Base-by-base conservation (phyloP, 1,140 invertebrate genomes). In the Pogonus chalceus region DNA sequence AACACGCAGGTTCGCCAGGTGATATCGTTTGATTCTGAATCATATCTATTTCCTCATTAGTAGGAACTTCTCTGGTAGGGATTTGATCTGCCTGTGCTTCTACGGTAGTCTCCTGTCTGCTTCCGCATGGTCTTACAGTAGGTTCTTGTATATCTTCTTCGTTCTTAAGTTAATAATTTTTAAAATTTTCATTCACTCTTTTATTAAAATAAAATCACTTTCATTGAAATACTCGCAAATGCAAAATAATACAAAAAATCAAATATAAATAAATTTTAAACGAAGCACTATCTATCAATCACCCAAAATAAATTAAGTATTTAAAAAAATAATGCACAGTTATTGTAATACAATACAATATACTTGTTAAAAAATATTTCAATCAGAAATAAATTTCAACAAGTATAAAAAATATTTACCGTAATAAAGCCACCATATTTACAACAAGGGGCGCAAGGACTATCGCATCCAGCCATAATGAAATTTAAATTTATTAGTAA, bases 1-100 rank as follows among this genome's bases (percentile, higher is more conserved):
- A 81, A 46, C 72, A 72, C 0, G 73, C 69, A 21, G 66, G 62
- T 55, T 53, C 55, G 16, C 58, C 57, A 20, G 16, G 3, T 4
- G 47, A 20, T 7, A 49, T 20, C 2, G 47, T n/a, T n/a, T n/a
- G n/a, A n/a, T n/a, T n/a, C n/a, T n/a, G n/a, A n/a, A n/a, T n/a
- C n/a, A n/a, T n/a, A n/a, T n/a, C n/a, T n/a, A n/a, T n/a, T n/a
- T n/a, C n/a, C n/a, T n/a, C n/a, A n/a, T n/a, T n/a, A n/a, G 31
- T 9, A 7, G 47, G 2, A 20, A 10, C n/a, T 49, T 7, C 18
- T 49, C 22, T 49, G 21, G 14, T 35, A 9, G 31, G 7, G 7
- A 35, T 35, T 35, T 35, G 14, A 35, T 35, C 14, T 35, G 14
- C 14, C 31, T 14, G 14, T 35, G 31, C 7, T 35, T 35, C 14